Percentiles rank a stretch among this genome's conserved stretches.
Evolutionary conservation across 2,888 invertebrate species (phyloP).

Genomic region (Drosophila prostipennis): DNA sequence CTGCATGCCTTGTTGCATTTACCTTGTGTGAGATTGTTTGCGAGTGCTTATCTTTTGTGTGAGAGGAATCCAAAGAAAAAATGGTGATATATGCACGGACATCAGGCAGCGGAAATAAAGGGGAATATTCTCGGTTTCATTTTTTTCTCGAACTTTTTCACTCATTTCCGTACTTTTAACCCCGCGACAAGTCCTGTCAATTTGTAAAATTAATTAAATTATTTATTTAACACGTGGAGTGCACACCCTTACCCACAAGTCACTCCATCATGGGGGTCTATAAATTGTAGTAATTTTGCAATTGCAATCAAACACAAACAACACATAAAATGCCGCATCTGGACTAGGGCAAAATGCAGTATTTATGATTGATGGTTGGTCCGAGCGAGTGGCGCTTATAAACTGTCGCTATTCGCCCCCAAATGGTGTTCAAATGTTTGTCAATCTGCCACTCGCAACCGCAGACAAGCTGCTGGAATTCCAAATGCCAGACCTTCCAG

Average conservation of each 20-base stretch:
- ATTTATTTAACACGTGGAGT: slow-evolving; percentile 67
- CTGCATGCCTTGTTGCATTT: slow-evolving; percentile 30
- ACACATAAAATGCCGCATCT: slow-evolving; percentile 9
- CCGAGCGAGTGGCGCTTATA: slow-evolving; percentile 18
- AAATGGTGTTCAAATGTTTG: slow-evolving; percentile 54
- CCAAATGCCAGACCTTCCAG: slow-evolving; percentile 18
- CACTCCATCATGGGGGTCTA: not conserved
- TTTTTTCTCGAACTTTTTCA: slow-evolving; percentile 25
- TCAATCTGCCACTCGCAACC: slow-evolving; percentile 49
- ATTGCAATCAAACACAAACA: slow-evolving; percentile 21
- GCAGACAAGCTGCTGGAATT: slow-evolving; percentile 33
- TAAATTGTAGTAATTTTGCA: slow-evolving; percentile 24
- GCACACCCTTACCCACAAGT: not conserved
- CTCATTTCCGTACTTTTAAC: slow-evolving; percentile 37
- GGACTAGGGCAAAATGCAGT: slow-evolving; percentile 10
- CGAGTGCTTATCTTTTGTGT: slow-evolving; percentile 12
- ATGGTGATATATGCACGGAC: slow-evolving; percentile 12
- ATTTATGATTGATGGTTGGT: slow-evolving; percentile 41
- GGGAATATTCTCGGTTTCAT: too few relatives aligned
- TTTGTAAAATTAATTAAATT: slow-evolving; percentile 73
- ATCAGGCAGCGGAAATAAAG: slow-evolving; percentile 36
- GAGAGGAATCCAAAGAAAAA: not conserved
- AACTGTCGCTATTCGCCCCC: slow-evolving; percentile 29
- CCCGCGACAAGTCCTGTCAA: slow-evolving; percentile 60
- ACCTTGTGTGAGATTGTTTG: slow-evolving; percentile 1